phyloP scores from a whole-genome alignment of 2,797 vertebrate species.

The Mus spretus region DNA sequence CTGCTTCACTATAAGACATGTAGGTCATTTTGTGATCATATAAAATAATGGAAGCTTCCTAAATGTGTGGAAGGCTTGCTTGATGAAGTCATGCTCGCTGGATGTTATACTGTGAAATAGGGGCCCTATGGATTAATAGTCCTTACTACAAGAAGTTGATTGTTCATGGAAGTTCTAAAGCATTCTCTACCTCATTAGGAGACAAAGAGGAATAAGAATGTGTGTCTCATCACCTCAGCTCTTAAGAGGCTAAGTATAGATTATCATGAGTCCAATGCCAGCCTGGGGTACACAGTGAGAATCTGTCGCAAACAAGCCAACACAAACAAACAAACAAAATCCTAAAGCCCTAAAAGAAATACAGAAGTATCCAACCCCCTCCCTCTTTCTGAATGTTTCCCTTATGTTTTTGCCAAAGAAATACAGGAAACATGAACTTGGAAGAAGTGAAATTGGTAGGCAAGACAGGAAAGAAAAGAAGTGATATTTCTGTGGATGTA shows the following conservation, averaged over 20 bases:
- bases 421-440: neutral
- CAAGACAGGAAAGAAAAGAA: neutral
- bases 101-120: neutral
- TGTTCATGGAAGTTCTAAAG: neutral
- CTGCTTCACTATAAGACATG: neutral
- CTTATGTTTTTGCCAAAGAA: slow-evolving; percentile 24
- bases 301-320: neutral
- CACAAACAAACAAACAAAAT: neutral
- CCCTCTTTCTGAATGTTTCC: neutral
- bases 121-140: neutral
- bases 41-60: neutral
- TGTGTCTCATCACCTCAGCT: neutral
- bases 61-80: neutral
- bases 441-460: slow-evolving; percentile 10
- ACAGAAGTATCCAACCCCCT: neutral
- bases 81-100: neutral
- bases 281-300: neutral
- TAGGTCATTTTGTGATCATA: neutral
- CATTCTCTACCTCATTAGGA: neutral
- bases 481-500: neutral
- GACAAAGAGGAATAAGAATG: neutral
- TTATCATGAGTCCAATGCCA: neutral
- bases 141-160: neutral
- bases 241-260: neutral
- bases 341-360: neutral